Evolutionary conservation across 1,140 invertebrate genomes (phyloP), one percentile per base, ranked within the genome.

Genomic region (Bilobella aurantiaca): DNA sequence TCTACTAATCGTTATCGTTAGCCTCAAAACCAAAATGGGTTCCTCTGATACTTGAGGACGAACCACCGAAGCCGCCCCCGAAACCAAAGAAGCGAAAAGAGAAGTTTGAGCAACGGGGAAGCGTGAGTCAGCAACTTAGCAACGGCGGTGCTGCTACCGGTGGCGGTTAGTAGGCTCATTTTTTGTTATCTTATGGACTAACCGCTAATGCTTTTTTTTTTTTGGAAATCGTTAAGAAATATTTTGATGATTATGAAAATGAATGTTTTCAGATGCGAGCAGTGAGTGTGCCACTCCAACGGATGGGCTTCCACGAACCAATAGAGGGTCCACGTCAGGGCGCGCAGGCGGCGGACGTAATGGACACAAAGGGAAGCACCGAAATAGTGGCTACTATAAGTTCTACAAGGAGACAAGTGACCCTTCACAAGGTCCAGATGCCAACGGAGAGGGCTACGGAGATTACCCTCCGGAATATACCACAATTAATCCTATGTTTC

Each of bases 21-120:
- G 49, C 49, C 21, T 53, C 49, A 53, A 53, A 53, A 53, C 49
- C 49, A 3, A 53, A 53, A 53, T 53, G 49, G 49, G 49, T 53
- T 14, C 49, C 49, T 18, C 49, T 53, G 14, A 53, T 53, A 12
- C 49, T 53, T 16, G 49, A 53, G 49, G 49, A 53, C 23, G 49
- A 53, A 53, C 49, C 49, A 53, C 49, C 49, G 25, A 53, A 53
- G 21, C 49, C 49, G 23, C 49, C 49, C 12, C 49, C 49, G 8
- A 53, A 53, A 53, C 49, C 49, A 12, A 53, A 53, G 49, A 53
- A 53, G 21, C 8, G 21, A 18, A 42, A 42, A 18, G 34, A 42
- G 8, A 42, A 42, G 18, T 42, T 42, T 18, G 34, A 42, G 8
- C 34, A 42, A 42, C 34, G 18, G 34, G 18, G 18, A 8, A 42